These are phyloP conservation scores for Chrysopilus asiliformis DNA, from an alignment of 2,888 invertebrate genomes.

Conservation along the genomic window DNA sequence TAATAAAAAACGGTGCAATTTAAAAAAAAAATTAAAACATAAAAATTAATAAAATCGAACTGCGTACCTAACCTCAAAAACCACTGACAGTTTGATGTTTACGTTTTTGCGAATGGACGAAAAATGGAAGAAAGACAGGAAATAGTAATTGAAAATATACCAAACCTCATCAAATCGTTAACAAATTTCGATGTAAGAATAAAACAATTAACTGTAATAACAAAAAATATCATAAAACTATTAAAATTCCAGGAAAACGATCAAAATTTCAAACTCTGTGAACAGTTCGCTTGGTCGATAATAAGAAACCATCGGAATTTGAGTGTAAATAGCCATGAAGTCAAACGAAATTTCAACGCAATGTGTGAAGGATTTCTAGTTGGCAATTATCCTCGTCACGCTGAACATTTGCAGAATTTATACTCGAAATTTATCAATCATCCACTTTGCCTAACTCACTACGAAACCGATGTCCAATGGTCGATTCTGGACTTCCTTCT, in stretches of 20 bases:
- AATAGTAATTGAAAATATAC: slow-evolving; percentile 23
- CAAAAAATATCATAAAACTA: slow-evolving; percentile 1
- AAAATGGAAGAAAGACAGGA: no score
- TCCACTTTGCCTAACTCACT: slow-evolving; percentile 24
- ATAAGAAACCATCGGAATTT: slow-evolving; percentile 37
- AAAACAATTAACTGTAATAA: slow-evolving; percentile 7
- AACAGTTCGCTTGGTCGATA: slow-evolving; percentile 33
- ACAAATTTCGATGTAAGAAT: slow-evolving; percentile 25
- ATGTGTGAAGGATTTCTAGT: slow-evolving; percentile 36
- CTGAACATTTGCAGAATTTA: slow-evolving; percentile 32
- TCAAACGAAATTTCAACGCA: slow-evolving; percentile 35
- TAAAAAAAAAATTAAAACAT: no score
- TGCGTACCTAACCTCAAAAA: no score
- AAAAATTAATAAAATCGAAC: no score
- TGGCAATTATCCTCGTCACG: slow-evolving; percentile 37
- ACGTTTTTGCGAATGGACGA: no score
- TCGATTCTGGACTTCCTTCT: slow-evolving; percentile 37
- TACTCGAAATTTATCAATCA: slow-evolving; percentile 24
- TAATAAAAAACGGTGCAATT: no score
- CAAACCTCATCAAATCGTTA: slow-evolving; percentile 21
- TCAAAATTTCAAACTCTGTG: slow-evolving; percentile 32
- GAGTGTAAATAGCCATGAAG: slow-evolving; percentile 36
- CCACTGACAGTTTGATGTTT: no score
- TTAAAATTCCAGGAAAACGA: slow-evolving; percentile 27
- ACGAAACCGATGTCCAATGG: slow-evolving; percentile 38